Evolutionary conservation across 2,888 invertebrate genomes (phyloP), one percentile per base, ranked within the genome.

Genomic region (Melikaiella ostensackeni): DNA sequence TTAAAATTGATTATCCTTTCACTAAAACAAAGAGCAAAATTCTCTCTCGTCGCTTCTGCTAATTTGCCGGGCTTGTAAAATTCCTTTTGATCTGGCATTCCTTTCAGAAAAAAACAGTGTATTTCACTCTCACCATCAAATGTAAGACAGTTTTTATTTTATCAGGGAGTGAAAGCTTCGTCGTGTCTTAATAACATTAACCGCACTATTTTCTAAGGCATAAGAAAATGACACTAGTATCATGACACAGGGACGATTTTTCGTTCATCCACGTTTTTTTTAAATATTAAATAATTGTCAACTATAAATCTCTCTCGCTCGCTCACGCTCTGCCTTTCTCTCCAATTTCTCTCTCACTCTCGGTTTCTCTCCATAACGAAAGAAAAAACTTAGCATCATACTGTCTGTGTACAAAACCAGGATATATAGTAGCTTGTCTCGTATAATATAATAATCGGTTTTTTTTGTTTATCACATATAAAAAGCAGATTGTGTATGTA

Each of bases 401-500:
- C 79, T 84, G 85, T 88, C 87, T 90, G 90, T 90, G 88, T 91
- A 90, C 89, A 90, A 91, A 90, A 90, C 87, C 88, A 91, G 87
- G 88, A 90, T 90, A 89, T 90, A 89, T 89, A 90, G 86, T 87
- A 88, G 88, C 88, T 85, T 87, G 86, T 85, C 87, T 90, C 88
- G 88, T 86, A 83, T 86, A 89, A 88, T 89, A 87, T 88, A 87
- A 88, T 90, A 84, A 88, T 88, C 82, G 77, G 76, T 86, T 85
- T 86, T 38, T 38, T 16, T 86, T 87, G 19, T 70, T 57, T 86
- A 88, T 89, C 87, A 88, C 87, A 90, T 91, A 90, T 89, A 91
- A 91, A 91, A 91, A 90, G 90, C 90, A 88, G 88, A 89, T 55
- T 90, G 87, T 88, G 86, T 90, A 91, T 90, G 86, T 91, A 91